Evolutionary conservation across 2,113 vertebrate species (phyloP).

Genomic region (Indicator indicator): DNA sequence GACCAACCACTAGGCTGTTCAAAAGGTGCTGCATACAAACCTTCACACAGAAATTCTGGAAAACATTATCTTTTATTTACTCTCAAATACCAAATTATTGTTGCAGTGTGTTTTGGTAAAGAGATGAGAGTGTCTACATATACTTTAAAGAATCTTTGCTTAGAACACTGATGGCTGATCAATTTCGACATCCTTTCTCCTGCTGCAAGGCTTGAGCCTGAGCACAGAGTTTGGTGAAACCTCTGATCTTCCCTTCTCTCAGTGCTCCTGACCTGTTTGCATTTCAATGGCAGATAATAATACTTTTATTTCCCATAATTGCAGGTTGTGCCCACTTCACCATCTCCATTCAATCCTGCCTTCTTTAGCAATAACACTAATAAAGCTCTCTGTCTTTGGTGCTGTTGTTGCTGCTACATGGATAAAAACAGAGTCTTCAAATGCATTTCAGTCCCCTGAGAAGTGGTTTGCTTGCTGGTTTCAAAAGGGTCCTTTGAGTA

Average conservation of each 20-base stretch:
- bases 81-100: not conserved
- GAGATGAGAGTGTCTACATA: not conserved
- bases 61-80: not conserved
- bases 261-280: not conserved
- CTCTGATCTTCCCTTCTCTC: not conserved
- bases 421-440: not conserved
- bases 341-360: not conserved
- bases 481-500: not conserved
- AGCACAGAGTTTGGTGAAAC: not conserved
- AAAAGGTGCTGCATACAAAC: not conserved
- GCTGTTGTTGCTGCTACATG: not conserved
- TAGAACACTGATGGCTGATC: not conserved
- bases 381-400: not conserved
- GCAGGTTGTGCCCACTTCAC: not conserved
- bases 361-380: not conserved
- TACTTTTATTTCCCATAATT: not conserved
- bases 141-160: not conserved
- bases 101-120: accelerated
- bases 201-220: not conserved
- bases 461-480: not conserved
- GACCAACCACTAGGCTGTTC: not conserved
- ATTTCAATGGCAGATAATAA: not conserved
- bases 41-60: not conserved
- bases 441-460: not conserved
- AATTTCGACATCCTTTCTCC: not conserved